Evolutionary conservation across 2,888 invertebrate species (phyloP).

Genomic region (Phaonia tiefii): DNA sequence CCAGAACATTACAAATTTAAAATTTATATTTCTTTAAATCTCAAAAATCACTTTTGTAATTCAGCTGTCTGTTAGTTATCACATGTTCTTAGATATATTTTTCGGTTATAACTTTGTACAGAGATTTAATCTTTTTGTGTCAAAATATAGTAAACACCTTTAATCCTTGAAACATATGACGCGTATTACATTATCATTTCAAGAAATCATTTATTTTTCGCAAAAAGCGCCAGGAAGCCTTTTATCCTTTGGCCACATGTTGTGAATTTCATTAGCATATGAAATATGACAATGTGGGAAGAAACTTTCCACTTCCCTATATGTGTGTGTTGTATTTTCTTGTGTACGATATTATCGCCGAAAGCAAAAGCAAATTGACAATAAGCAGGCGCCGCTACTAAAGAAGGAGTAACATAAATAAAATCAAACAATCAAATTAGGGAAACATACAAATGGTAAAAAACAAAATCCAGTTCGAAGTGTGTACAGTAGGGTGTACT

Average conservation of each 20-base stretch:
- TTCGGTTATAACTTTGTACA: too few species aligned
- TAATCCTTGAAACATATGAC: not conserved
- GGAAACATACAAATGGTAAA: not conserved
- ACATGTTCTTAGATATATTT: too few species aligned
- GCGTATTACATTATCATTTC: not conserved
- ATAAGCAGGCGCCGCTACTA: conserved; percentile 15
- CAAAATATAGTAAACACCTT: too few species aligned
- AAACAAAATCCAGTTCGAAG: not conserved
- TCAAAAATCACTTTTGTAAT: too few species aligned
- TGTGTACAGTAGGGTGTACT: not conserved
- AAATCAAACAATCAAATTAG: conserved; percentile 9
- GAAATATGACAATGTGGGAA: too few species aligned
- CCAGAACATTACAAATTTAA: too few species aligned
- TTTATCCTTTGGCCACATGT: not conserved
- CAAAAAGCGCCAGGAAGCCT: not conserved
- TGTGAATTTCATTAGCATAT: not conserved
- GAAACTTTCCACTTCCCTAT: not conserved
- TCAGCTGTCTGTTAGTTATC: too few species aligned
- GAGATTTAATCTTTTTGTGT: too few species aligned
- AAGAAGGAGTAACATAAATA: not conserved
- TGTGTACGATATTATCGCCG: too few species aligned
- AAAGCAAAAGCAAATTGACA: conserved; percentile 29
- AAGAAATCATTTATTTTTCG: not conserved
- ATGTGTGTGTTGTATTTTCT: not conserved
- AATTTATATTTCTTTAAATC: too few species aligned